Conservation (phyloP, 1,140 invertebrate species). For the Homalodisca vitripennis region DNA sequence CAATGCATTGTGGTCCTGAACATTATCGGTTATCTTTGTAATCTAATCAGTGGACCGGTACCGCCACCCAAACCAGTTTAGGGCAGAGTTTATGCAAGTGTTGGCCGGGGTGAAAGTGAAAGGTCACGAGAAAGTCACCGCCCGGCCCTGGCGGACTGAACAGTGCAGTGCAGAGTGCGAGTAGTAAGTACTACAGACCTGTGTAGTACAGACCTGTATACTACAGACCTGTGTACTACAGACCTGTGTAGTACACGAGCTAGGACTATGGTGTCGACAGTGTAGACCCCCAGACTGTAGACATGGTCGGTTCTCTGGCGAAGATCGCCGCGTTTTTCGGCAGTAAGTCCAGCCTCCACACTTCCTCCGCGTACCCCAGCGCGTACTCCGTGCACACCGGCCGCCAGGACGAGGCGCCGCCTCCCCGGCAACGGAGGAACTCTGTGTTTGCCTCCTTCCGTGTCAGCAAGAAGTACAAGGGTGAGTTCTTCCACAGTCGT, state of each 20-base stretch:
- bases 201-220: no score
- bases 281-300: neutral
- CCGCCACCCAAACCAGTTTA: no score
- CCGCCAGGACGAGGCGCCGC: conserved; percentile 25
- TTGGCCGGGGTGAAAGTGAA: neutral
- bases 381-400: conserved; percentile 34
- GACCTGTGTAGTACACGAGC: no score
- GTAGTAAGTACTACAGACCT: no score
- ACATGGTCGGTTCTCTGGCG: conserved; percentile 39
- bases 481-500: neutral
- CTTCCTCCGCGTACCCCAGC: conserved; percentile 39
- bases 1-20: no score
- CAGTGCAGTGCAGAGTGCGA: no score
- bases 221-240: no score
- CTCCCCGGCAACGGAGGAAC: conserved; percentile 19
- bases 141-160: neutral
- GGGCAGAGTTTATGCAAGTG: no score
- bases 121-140: neutral
- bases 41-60: no score
- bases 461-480: conserved; percentile 6
- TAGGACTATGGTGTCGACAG: neutral
- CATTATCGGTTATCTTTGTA: no score
- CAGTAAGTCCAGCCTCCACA: conserved; percentile 38
- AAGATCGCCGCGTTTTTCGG: conserved; percentile 42
- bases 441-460: conserved; percentile 34